Conservation (phyloP, 1,140 invertebrate genomes). For the Metaphire vulgaris region DNA sequence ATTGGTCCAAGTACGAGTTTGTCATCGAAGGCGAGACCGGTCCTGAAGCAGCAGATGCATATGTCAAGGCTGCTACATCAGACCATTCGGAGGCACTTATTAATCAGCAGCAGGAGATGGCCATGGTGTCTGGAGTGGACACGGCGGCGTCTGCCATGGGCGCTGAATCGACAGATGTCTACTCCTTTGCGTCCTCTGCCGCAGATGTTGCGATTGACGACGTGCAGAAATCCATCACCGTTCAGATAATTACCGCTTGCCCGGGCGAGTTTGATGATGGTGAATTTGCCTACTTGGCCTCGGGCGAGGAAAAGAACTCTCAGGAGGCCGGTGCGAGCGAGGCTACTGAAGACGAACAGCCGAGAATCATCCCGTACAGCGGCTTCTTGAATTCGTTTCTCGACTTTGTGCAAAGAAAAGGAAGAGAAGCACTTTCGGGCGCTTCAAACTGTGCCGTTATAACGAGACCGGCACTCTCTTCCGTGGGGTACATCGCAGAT, state of each 20-base stretch:
- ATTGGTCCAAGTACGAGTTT: conserved; percentile 18
- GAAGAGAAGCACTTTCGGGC: neutral
- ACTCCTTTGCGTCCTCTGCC: neutral
- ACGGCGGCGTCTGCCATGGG: too few species aligned
- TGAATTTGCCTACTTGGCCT: conserved; percentile 18
- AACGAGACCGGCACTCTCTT: neutral
- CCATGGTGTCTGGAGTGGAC: neutral
- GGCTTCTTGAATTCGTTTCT: conserved; percentile 2
- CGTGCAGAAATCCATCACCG: neutral
- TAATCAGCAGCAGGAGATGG: neutral
- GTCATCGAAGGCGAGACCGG: conserved; percentile 15
- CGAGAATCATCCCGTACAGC: neutral
- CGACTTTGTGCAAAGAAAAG: conserved; percentile 4
- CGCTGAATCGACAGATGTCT: too few species aligned
- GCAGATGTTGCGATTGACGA: neutral
- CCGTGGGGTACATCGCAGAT: neutral
- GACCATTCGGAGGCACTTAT: neutral
- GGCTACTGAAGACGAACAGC: neutral
- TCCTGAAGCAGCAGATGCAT: neutral
- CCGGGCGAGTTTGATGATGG: conserved; percentile 22
- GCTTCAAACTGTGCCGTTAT: too few species aligned
- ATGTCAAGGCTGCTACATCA: neutral
- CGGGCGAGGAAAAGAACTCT: neutral
- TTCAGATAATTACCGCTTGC: conserved; percentile 3
- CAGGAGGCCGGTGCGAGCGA: neutral